A percentile compares a stretch with the other conserved stretches of the same genome.
These are phyloP conservation scores for Nemoura dubitans DNA, from an alignment of 2,888 invertebrate genomes.

Conservation along the genomic window DNA sequence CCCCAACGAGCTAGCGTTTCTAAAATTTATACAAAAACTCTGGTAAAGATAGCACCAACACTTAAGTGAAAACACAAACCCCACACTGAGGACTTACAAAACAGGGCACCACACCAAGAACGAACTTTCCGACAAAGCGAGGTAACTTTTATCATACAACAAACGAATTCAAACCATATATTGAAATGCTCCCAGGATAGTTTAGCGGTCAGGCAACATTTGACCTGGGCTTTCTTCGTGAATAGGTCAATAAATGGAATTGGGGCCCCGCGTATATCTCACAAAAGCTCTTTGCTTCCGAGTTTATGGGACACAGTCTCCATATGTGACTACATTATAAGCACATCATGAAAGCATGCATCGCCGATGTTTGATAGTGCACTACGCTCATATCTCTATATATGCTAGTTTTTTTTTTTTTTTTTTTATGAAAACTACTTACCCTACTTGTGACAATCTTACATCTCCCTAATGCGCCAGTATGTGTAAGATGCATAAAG, in stretches of 20 bases:
- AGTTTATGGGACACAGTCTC: background rate
- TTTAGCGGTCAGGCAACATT: background rate
- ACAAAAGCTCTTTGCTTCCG: background rate
- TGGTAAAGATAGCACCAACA: too few species aligned
- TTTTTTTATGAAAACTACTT: constrained; percentile 1
- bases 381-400: background rate
- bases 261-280: background rate
- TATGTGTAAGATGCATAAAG: background rate
- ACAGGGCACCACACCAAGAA: background rate
- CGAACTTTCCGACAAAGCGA: background rate
- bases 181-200: background rate
- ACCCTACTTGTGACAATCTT: background rate
- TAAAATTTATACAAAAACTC: too few species aligned
- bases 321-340: background rate
- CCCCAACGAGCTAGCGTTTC: too few species aligned
- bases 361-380: background rate
- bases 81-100: background rate
- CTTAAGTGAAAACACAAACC: too few species aligned
- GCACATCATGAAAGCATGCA: background rate
- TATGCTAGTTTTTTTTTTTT: too few species aligned
- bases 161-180: background rate
- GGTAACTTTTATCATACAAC: background rate
- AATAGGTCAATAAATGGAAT: background rate
- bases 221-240: background rate
- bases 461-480: constrained; percentile 1